Percentiles rank a stretch among this genome's conserved stretches.
These are phyloP conservation scores for Pseudotriccus pelzelni DNA, from an alignment of 2,797 vertebrate species.

Conservation along the genomic window DNA sequence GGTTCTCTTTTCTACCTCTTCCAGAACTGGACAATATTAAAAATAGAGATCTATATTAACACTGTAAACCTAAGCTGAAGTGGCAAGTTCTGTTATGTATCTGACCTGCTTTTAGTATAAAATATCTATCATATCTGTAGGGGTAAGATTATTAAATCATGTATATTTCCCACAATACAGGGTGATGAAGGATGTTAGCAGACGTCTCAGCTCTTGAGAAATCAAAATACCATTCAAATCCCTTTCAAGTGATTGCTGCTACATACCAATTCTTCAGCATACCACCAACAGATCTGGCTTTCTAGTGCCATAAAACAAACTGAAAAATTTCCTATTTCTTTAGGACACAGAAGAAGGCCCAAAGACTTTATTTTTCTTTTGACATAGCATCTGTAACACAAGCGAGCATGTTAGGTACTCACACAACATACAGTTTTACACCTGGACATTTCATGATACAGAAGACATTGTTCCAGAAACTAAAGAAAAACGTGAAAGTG, in stretches of 20 bases:
- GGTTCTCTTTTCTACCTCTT: neutral
- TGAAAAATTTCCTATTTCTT: conserved; percentile 20
- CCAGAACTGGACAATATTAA: neutral
- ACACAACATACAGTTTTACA: conserved; percentile 36
- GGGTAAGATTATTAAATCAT: neutral
- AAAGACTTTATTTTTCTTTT: conserved; percentile 47
- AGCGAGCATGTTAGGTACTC: neutral
- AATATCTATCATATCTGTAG: neutral
- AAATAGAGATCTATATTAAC: neutral
- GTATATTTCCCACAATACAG: neutral
- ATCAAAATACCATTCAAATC: neutral
- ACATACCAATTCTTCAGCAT: neutral
- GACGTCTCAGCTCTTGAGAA: neutral
- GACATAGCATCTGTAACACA: conserved; percentile 33
- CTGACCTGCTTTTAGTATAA: neutral
- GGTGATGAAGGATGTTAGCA: neutral
- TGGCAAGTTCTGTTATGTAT: fast-evolving
- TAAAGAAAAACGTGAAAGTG: neutral
- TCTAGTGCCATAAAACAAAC: neutral
- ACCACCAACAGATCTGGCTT: neutral
- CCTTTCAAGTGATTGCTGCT: neutral
- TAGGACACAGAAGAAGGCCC: conserved; percentile 16
- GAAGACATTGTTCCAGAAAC: conserved; percentile 30
- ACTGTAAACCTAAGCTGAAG: neutral
- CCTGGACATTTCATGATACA: conserved; percentile 16